Evolutionary conservation across 2,888 invertebrate genomes (phyloP).

Genomic region (Carabus problematicus): DNA sequence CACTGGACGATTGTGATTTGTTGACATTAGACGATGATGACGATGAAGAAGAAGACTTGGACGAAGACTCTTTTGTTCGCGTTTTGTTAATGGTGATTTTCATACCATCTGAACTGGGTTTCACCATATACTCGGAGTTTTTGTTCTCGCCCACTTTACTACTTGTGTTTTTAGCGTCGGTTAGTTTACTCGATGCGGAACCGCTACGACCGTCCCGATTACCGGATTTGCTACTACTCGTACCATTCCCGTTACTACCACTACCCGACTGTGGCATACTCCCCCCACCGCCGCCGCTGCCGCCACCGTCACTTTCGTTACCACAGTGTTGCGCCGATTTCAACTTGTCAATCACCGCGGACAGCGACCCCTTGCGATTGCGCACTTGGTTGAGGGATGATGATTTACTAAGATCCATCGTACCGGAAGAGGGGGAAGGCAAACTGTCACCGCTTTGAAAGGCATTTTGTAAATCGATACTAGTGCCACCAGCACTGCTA

Average conservation of each 20-base stretch:
- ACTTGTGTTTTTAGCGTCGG: constrained; percentile 54
- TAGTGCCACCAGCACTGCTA: constrained; percentile 44
- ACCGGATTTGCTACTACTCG: constrained; percentile 44
- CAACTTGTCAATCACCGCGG: constrained; percentile 86
- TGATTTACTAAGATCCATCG: constrained; percentile 66
- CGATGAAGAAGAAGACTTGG: constrained; percentile 59
- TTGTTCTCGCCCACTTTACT: constrained; percentile 63
- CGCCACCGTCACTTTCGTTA: constrained; percentile 56
- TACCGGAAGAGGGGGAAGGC: constrained; percentile 62
- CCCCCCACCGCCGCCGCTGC: constrained; percentile 44
- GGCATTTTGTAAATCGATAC: constrained; percentile 45
- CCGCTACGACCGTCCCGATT: constrained; percentile 50
- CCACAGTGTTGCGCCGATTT: constrained; percentile 73
- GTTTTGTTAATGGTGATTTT: constrained; percentile 93
- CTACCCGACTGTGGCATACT: constrained; percentile 63
- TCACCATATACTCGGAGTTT: constrained; percentile 88
- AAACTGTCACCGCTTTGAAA: constrained; percentile 55
- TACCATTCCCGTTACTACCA: constrained; percentile 53
- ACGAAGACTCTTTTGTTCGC: constrained; percentile 72
- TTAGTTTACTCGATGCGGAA: constrained; percentile 51
- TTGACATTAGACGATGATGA: constrained; percentile 40
- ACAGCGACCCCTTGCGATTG: constrained; percentile 78
- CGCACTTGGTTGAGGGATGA: constrained; percentile 68
- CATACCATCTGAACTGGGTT: constrained; percentile 87
- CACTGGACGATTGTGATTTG: constrained; percentile 54